These are phyloP conservation scores for Ciconia maguari DNA, from an alignment of 2,113 vertebrate genomes.

Conservation along the genomic window DNA sequence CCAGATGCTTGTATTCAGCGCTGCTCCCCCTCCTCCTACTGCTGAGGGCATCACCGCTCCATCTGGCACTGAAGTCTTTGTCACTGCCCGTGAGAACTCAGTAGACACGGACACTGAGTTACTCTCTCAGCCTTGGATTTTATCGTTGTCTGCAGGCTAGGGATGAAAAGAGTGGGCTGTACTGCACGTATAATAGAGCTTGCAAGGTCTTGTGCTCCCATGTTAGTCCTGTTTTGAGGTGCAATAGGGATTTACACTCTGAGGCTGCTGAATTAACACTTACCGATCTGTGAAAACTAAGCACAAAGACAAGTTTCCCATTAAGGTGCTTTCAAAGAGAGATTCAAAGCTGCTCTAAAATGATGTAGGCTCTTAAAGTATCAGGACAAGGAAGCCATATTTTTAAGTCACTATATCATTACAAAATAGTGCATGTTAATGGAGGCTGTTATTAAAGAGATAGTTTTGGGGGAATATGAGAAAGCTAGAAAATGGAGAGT, in stretches of 20 bases:
- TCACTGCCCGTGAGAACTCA: background rate
- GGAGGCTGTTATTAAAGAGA: background rate
- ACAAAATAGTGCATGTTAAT: background rate
- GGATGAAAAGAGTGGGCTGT: background rate
- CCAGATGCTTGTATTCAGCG: background rate
- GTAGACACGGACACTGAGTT: fast-evolving
- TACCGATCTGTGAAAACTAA: background rate
- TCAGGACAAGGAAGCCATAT: background rate
- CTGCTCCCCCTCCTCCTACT: background rate
- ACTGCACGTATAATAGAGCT: fast-evolving
- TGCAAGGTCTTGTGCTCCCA: background rate
- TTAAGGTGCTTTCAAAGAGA: background rate
- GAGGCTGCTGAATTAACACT: background rate
- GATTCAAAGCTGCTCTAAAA: background rate
- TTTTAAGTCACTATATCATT: background rate
- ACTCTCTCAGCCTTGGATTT: background rate
- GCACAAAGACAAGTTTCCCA: background rate
- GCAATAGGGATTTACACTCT: background rate
- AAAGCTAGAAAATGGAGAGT: background rate
- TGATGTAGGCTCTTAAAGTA: background rate
- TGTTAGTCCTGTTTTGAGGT: background rate
- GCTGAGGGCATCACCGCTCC: background rate
- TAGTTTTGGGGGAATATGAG: background rate
- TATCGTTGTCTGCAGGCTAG: background rate
- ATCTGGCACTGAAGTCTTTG: background rate